phyloP scores from a whole-genome alignment of 2,113 vertebrate genomes.

The Petrocephalus zakoni region DNA sequence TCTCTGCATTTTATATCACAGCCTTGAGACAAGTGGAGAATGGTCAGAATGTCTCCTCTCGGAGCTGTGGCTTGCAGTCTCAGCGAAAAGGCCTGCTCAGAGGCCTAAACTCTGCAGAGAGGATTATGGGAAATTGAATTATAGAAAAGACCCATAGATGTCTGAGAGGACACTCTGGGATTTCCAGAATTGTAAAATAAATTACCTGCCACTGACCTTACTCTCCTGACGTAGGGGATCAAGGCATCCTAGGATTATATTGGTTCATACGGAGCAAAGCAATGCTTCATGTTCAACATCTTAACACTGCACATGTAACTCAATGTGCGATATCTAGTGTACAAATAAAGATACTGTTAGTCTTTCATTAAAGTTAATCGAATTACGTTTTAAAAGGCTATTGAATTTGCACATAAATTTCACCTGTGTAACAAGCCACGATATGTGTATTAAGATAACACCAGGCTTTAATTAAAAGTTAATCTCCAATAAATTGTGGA shows the following conservation, averaged over 20 bases:
- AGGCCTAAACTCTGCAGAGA: background rate
- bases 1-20: background rate
- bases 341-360: slow-evolving; percentile 14
- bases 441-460: slow-evolving; percentile 59
- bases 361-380: slow-evolving; percentile 44
- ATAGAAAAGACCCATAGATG: background rate
- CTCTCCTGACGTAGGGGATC: background rate
- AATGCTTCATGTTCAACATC: background rate
- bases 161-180: background rate
- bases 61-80: background rate
- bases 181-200: slow-evolving; percentile 4
- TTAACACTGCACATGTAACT: background rate
- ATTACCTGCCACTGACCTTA: slow-evolving; percentile 12
- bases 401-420: slow-evolving; percentile 59
- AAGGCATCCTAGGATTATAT: background rate
- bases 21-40: background rate
- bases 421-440: slow-evolving; percentile 53
- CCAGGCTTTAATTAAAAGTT: slow-evolving; percentile 60
- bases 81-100: background rate
- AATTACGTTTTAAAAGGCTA: slow-evolving; percentile 60
- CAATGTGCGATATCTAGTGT: slow-evolving; percentile 35
- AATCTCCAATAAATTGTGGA: slow-evolving; percentile 53
- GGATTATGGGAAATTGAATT: slow-evolving; percentile 7
- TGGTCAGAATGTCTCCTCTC: background rate
- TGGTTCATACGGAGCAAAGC: background rate